Evolutionary conservation across 2,888 invertebrate species (phyloP).

Genomic region (Cosmorhoe ocellata): DNA sequence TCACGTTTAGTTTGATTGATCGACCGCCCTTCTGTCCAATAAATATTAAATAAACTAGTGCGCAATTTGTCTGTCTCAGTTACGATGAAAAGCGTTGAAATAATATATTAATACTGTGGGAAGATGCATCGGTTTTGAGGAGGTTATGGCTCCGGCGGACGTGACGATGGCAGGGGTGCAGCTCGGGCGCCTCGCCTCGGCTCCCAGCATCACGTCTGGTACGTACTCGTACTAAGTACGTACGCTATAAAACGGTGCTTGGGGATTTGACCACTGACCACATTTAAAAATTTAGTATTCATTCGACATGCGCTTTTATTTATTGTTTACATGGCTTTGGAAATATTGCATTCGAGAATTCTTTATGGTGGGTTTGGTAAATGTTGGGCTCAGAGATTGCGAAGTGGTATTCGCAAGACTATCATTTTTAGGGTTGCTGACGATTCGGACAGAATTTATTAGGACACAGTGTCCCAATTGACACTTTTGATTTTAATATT

Average conservation of each 20-base stretch:
- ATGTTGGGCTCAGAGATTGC: too few relatives aligned
- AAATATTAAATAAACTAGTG: conserved; percentile 74
- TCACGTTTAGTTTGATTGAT: conserved; percentile 44
- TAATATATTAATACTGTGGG: conserved; percentile 62
- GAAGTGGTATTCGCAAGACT: too few relatives aligned
- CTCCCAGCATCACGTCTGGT: not conserved
- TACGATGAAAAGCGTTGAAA: conserved; percentile 56
- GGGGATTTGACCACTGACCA: not conserved
- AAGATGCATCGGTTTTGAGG: conserved; percentile 43
- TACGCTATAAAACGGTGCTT: not conserved
- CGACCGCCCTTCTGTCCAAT: conserved; percentile 65
- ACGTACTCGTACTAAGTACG: too few relatives aligned
- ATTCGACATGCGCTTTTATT: too few relatives aligned
- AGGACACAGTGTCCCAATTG: too few relatives aligned
- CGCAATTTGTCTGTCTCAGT: conserved; percentile 72
- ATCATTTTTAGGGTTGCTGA: too few relatives aligned
- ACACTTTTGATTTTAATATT: too few relatives aligned
- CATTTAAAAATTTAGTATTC: too few relatives aligned
- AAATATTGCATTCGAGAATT: too few relatives aligned
- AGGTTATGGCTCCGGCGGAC: conserved; percentile 42
- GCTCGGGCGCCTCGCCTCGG: not conserved
- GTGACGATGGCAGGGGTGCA: conserved; percentile 35
- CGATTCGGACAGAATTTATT: too few relatives aligned
- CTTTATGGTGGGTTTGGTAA: too few relatives aligned
- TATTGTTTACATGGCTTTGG: too few relatives aligned